Base-by-base conservation (phyloP, 2,113 vertebrate genomes). In the Xiphias gladius region DNA sequence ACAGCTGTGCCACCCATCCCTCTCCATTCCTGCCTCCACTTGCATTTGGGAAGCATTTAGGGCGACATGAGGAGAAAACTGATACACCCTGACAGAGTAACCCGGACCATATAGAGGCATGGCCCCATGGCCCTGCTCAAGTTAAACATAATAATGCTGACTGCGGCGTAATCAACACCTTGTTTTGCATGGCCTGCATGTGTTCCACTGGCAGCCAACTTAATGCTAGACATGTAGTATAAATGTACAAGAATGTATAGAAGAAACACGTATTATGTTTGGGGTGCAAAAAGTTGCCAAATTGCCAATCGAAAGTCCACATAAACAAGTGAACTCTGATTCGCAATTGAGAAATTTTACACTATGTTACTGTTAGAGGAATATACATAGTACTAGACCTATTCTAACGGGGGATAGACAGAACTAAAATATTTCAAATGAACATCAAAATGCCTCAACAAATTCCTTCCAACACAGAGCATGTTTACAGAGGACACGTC, bases 111-210 rank as follows among this genome's bases (percentile, higher is more conserved):
- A 94, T 93, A 94, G 76, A 92, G 94, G 46, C 87, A 86, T 62
- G 52, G 28, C n/a, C 14, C 57, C 35, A 0, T 4, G 32, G 54
- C 4, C 52, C 59, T 17, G 37, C 64, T 58, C 43, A 11, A 76
- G 85, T 86, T 84, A 57, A 89, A 85, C 62, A 37, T 39, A 55
- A 86, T 89, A 93, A 93, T 80, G 94, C 94, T 95, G 95, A 95
- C 86, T 12, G 70, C 1, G 16, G 46, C 0, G 87, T 92, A 94
- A 94, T 77, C 43, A 7, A 92, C 67, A 92, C 92, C 85, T 8
- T 32, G 65, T 22, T 28, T 5, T 22, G 30, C 46, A 24, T 24
- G 59, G 1, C 10, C 59, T 24, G 50, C 17, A 11, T 30, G 35
- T 54, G 35, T 28, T 62, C 2, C 5, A 26, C 30, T 48, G 55